Conservation (phyloP, 2,113 vertebrate species). For the Coracopsis vasa region DNA sequence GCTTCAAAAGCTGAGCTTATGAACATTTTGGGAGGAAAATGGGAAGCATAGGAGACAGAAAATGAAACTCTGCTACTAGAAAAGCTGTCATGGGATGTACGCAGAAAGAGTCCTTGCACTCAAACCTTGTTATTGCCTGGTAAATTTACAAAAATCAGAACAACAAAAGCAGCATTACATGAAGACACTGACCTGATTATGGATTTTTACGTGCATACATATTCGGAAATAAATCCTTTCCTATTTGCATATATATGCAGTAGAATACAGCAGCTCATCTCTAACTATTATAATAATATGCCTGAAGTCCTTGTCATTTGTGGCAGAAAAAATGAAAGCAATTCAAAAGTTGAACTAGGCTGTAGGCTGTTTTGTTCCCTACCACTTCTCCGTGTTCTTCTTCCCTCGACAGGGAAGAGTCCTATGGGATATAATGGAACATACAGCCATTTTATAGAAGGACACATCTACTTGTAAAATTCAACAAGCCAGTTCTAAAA, state of each 20-base stretch:
- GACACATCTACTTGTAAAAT: not conserved
- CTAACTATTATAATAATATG: not conserved
- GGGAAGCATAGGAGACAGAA: fast-evolving
- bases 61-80: not conserved
- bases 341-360: not conserved
- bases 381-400: not conserved
- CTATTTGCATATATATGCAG: not conserved
- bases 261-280: not conserved
- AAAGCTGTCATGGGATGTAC: not conserved
- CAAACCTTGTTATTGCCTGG: not conserved
- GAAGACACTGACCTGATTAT: not conserved
- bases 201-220: not conserved
- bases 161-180: not conserved
- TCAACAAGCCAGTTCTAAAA: not conserved
- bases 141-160: fast-evolving
- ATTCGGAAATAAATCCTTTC: not conserved
- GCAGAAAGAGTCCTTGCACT: not conserved
- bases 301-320: not conserved
- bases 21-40: not conserved
- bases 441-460: not conserved
- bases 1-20: not conserved
- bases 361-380: not conserved
- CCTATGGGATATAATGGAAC: fast-evolving
- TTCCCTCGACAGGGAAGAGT: not conserved
- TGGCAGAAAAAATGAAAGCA: not conserved